phyloP scores from a whole-genome alignment of 2,797 vertebrate genomes.

The Carduelis carduelis region DNA sequence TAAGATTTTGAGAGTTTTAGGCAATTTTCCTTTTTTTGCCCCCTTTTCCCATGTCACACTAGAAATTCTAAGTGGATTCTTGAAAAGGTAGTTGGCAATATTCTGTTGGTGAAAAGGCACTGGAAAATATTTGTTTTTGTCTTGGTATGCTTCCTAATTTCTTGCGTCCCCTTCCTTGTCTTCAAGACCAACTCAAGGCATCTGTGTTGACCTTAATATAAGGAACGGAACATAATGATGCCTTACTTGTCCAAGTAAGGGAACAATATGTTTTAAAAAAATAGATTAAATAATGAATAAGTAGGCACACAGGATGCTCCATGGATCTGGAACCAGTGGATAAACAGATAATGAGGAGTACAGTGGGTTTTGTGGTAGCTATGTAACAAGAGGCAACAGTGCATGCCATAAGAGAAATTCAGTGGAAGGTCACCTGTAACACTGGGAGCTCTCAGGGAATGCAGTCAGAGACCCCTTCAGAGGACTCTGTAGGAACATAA shows the following conservation, averaged over 20 bases:
- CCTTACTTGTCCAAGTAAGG: not conserved
- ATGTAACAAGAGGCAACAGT: accelerated
- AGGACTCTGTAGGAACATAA: not conserved
- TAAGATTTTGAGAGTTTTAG: not conserved
- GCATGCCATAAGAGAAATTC: not conserved
- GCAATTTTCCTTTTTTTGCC: not conserved
- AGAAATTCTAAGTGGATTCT: not conserved
- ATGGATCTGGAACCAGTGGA: not conserved
- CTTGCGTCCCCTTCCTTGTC: not conserved
- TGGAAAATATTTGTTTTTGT: not conserved
- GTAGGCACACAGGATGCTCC: not conserved
- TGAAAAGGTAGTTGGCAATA: not conserved
- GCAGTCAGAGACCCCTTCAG: not conserved
- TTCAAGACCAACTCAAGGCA: accelerated
- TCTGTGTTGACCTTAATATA: not conserved
- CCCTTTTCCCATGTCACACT: not conserved
- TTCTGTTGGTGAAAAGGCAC: not conserved
- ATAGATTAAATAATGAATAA: not conserved
- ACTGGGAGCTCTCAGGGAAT: too few species aligned
- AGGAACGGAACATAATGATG: not conserved
- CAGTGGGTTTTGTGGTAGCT: not conserved
- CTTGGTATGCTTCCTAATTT: not conserved
- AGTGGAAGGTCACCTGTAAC: not conserved
- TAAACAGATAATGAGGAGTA: not conserved
- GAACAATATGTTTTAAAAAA: not conserved